Percentiles rank a stretch among this genome's conserved stretches.
Conservation (phyloP, 1,140 invertebrate genomes). For the Drosophila repletoides region DNA sequence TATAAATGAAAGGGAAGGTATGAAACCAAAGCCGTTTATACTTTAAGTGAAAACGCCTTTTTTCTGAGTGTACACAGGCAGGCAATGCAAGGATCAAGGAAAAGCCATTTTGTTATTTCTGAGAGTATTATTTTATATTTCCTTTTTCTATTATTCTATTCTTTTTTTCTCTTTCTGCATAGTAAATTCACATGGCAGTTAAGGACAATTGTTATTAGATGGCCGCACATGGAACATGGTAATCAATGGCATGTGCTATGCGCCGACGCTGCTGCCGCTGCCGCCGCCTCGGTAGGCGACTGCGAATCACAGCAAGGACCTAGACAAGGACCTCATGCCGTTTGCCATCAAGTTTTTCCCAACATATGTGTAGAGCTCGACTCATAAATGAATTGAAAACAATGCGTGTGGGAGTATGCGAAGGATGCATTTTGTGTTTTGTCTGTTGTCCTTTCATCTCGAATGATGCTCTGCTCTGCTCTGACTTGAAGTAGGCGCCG, state of each 20-base stretch:
- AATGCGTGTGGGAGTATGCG: conserved; percentile 35
- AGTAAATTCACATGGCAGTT: conserved; percentile 45
- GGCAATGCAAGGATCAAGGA: conserved; percentile 8
- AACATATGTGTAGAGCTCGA: conserved; percentile 39
- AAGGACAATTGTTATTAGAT: conserved; percentile 21
- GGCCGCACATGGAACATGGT: conserved; percentile 41
- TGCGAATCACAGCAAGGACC: conserved; percentile 42
- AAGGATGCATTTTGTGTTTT: conserved; percentile 23
- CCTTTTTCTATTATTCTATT: conserved; percentile 6
- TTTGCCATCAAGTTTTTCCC: conserved; percentile 20
- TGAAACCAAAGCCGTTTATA: no score
- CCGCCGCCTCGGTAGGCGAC: not conserved
- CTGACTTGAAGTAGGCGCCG: conserved; percentile 39
- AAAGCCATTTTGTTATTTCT: conserved; percentile 33
- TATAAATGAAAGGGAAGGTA: no score
- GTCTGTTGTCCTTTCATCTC: conserved; percentile 29
- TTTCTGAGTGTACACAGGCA: no score
- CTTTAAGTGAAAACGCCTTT: no score
- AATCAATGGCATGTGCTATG: conserved; percentile 50
- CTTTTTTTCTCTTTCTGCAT: conserved; percentile 35
- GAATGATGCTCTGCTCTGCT: not conserved
- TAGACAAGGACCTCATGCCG: conserved; percentile 33
- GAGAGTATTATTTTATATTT: no score
- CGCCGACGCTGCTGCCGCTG: no score
- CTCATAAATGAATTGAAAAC: conserved; percentile 45